Evolutionary conservation across 1,140 invertebrate genomes (phyloP), one percentile per base, ranked within the genome.

Genomic region (Heliothis subflexa): DNA sequence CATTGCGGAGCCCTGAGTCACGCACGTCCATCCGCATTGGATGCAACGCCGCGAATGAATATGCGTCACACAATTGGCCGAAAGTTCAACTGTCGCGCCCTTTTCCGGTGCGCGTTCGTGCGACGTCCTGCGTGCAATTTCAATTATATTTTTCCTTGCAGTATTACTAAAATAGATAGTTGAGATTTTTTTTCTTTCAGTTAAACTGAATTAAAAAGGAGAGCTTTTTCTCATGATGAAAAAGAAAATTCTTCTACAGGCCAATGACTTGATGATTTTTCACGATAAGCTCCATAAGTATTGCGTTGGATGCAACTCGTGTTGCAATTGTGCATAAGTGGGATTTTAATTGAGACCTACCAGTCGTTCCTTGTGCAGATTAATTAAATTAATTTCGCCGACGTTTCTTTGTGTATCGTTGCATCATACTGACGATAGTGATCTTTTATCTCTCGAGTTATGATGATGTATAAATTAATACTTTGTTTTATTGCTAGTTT

Each of bases 11-110:
- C 54, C 40, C 80, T 83, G 81, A 82, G 78, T 84, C 82, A 83
- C 75, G 59, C 59, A 18, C 59, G 73, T 75, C 73, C 73, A 49
- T 49, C 49, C 57, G 33, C 57, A 5, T 75, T 28, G 25, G 75
- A 80, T 79, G 79, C 45, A 52, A 10, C 47, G 59, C 49, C n/a
- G 47, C 80, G 79, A 83, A 79, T 85, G 85, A 55, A 73, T 61
- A 80, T 79, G 74, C 78, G 33, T 40, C 33, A 40, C 33, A 40
- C 33, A 61, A 83, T 85, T 80, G 84, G 84, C 78, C 78, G 79
- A 80, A 88, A 87, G 86, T 88, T 89, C 84, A 88, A 88, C 81
- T 88, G 85, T 88, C 88, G 85, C 84, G 78, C 89, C 89, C 85
- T 91, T 89, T 91, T 90, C 90, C 90, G 90, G 88, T 89, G 83